These are phyloP conservation scores for Anabacerthia variegaticeps DNA, from an alignment of 2,797 vertebrate genomes.

Conservation along the genomic window DNA sequence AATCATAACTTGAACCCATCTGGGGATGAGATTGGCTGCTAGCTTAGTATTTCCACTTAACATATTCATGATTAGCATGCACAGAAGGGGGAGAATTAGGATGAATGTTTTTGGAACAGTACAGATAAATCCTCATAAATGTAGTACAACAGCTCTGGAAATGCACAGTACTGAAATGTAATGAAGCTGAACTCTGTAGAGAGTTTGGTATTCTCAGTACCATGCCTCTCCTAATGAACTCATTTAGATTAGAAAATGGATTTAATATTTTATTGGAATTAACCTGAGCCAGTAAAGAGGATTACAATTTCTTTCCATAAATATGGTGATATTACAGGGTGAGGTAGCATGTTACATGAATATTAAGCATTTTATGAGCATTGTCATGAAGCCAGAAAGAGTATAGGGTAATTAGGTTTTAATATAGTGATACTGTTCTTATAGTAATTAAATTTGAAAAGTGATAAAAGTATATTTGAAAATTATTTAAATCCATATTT, in stretches of 20 bases:
- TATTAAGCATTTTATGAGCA: slow-evolving; percentile 78
- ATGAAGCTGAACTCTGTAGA: slow-evolving; percentile 83
- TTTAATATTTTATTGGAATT: slow-evolving; percentile 88
- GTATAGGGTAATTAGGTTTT: slow-evolving; percentile 77
- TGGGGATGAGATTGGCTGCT: slow-evolving; percentile 79
- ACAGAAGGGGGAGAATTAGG: slow-evolving; percentile 82
- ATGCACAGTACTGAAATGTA: slow-evolving; percentile 78
- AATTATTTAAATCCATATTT: slow-evolving; percentile 54
- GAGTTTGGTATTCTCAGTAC: slow-evolving; percentile 82
- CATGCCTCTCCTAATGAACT: slow-evolving; percentile 84
- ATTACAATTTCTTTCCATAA: slow-evolving; percentile 84
- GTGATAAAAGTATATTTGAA: slow-evolving; percentile 56
- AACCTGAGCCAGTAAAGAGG: slow-evolving; percentile 85
- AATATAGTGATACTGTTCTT: slow-evolving; percentile 74
- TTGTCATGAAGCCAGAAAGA: slow-evolving; percentile 75
- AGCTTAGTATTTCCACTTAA: slow-evolving; percentile 80
- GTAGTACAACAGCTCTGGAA: slow-evolving; percentile 83
- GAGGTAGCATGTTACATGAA: slow-evolving; percentile 80
- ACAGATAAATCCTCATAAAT: slow-evolving; percentile 85
- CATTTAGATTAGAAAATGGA: slow-evolving; percentile 88
- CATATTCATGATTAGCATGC: slow-evolving; percentile 82
- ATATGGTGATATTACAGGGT: slow-evolving; percentile 80
- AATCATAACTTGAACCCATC: slow-evolving; percentile 82
- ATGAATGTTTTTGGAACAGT: slow-evolving; percentile 84
- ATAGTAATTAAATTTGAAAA: slow-evolving; percentile 78